Evolutionary conservation across 1,140 invertebrate species (phyloP).

Genomic region (Elymnias hypermnestra): DNA sequence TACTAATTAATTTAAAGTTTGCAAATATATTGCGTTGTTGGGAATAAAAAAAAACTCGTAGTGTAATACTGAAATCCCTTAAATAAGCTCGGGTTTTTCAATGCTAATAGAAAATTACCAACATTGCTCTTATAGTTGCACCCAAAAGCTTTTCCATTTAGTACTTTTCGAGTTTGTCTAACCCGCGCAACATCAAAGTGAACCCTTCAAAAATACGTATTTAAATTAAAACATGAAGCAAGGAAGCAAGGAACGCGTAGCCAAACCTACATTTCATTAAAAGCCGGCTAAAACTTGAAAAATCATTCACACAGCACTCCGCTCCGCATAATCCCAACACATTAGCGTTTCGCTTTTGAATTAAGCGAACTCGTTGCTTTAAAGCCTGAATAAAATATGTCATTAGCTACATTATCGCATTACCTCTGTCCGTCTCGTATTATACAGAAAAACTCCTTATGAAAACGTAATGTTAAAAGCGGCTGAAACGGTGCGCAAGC

Average conservation of each 20-base stretch:
- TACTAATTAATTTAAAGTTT: too few species aligned
- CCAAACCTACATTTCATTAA: conserved; percentile 29
- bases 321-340: conserved; percentile 34
- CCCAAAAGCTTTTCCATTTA: conserved; percentile 19
- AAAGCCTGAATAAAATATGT: conserved; percentile 57
- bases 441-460: conserved; percentile 51
- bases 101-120: conserved; percentile 11
- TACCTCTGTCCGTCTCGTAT: conserved; percentile 38
- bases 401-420: conserved; percentile 58
- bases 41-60: too few species aligned
- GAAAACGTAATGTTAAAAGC: conserved; percentile 62
- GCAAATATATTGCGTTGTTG: too few species aligned
- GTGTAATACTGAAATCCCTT: neutral
- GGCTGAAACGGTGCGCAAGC: conserved; percentile 56
- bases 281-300: conserved; percentile 30
- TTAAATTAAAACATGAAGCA: conserved; percentile 26
- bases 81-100: neutral
- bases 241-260: conserved; percentile 19
- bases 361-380: conserved; percentile 37
- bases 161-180: conserved; percentile 18
- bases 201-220: conserved; percentile 27
- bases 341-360: conserved; percentile 36
- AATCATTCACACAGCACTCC: conserved; percentile 35
- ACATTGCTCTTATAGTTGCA: conserved; percentile 14
- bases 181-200: conserved; percentile 24